Conservation (phyloP, 2,113 vertebrate species). For the Ptilorrhoa leucosticta region DNA sequence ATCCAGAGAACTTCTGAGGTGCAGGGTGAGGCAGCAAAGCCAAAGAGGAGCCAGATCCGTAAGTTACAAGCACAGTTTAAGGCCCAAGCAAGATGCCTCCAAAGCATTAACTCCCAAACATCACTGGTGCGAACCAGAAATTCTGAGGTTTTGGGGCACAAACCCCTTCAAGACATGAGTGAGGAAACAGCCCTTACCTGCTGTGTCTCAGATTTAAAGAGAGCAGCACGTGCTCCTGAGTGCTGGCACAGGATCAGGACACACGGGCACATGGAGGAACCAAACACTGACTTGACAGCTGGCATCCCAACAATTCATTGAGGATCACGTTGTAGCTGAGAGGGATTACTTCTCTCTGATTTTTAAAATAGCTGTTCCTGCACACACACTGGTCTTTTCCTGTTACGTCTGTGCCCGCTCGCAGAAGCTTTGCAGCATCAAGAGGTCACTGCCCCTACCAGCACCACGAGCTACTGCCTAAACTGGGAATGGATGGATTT, state of each 20-base stretch:
- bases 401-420: not conserved
- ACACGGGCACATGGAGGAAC: fast-evolving
- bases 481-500: not conserved
- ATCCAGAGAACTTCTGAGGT: not conserved
- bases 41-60: not conserved
- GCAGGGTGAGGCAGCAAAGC: not conserved
- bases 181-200: not conserved
- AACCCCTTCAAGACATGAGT: not conserved
- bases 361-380: not conserved
- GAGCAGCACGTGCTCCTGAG: not conserved
- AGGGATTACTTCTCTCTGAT: not conserved
- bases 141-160: not conserved
- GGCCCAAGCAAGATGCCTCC: not conserved
- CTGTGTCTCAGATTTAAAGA: fast-evolving
- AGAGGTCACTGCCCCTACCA: not conserved
- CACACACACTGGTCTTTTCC: not conserved
- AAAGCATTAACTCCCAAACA: not conserved
- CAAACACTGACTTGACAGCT: not conserved
- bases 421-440: not conserved
- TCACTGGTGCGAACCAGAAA: not conserved
- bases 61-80: not conserved
- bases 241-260: not conserved
- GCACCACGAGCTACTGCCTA: not conserved
- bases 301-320: not conserved
- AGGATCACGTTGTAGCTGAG: not conserved